Base-by-base conservation (phyloP, 2,113 vertebrate species). In the Leiothrix lutea region DNA sequence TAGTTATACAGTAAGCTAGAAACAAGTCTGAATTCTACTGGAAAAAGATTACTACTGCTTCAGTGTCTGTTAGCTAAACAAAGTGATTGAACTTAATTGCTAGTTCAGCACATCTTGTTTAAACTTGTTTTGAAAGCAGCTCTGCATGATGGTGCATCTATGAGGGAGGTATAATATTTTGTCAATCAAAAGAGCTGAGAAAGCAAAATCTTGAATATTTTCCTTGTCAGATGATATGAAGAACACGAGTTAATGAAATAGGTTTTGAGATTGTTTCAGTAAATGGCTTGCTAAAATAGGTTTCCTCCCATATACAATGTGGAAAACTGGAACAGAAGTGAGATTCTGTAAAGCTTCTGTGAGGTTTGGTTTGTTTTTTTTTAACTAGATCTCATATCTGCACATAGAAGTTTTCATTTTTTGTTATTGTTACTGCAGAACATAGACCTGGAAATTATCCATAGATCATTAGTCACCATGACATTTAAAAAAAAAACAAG, bases 241-340 rank as follows among this genome's bases (percentile, higher is more conserved):
- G 33, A 89, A 67, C 53, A 54, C 33, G 81, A 78, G 56, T 73
- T 95, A 96, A 79, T 95, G n/a, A 83, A 93, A 96, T 71, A 51
- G 15, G 31, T 80, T 93, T 71, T 89, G 65, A 86, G 33, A 89
- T 45, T 58, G 50, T 92, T 96, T 86, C 53, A 70, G 38, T 60
- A 87, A 80, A 66, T 71, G 8, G 5, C 51, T 81, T 95, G 14
- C 53, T 92, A 93, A 78, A 53, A 93, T 47, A 91, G 14, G 26
- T 85, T 95, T 94, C 47, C n/a, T 96, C 44, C 54, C 18, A 78
- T 69, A 81, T 60, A 64, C 62, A 58, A 3, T 31, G 23, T 75
- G 35, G 40, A 65, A 88, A 86, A 78, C 10, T 35, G 16, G 11
- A 94, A 53, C 14, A 88, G 21, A 84, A 48, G 14, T 48, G 78